Evolutionary conservation across 2,113 vertebrate genomes (phyloP), one percentile per base, ranked within the genome.

Genomic region (Pelusios castaneus): DNA sequence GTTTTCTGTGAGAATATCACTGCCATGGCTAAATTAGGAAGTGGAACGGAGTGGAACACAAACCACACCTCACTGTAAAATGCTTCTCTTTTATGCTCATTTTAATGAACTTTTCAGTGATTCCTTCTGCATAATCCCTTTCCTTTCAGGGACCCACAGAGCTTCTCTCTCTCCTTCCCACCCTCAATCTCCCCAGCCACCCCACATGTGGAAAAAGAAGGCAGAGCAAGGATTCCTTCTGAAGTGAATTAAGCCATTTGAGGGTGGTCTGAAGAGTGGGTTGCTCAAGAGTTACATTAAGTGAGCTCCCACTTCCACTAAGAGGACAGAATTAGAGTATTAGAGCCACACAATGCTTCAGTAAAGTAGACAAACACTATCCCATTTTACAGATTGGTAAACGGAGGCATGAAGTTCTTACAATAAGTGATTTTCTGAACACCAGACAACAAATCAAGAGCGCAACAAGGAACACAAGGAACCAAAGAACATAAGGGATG

Each of bases 11-110:
- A 94, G 78, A 82, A 91, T 87, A 88, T 82, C 82, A 45, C 78
- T 88, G 80, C 54, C 92, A 91, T 54, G 54, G 80, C 4, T 56
- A 89, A 89, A 89, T 89, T 85, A 92, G 63, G 60, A 85, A 89
- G 85, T n/a, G n/a, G n/a, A n/a, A 81, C 10, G 54, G n/a, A 31
- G 93, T 58, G 45, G 27, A 82, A 92, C 10, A 17, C 5, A 12
- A 84, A 51, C 45, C 13, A 11, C 22, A 45, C 43, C 54, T 58
- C 78, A 41, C 77, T 79, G 52, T 49, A 80, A 95, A 93, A 88
- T 54, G 22, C 22, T 41, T 41, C 10, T 73, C 38, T 73, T 73
- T 22, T 41, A 12, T 22, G 41, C 24, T 16, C n/a, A 80, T 96
- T 95, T 92, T 81, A 67, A 31, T 54, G 54, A 81, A 49, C 31